Evolutionary conservation across 2,888 invertebrate species (phyloP), one percentile per base, ranked within the genome.

Genomic region (Rhingia rostrata): DNA sequence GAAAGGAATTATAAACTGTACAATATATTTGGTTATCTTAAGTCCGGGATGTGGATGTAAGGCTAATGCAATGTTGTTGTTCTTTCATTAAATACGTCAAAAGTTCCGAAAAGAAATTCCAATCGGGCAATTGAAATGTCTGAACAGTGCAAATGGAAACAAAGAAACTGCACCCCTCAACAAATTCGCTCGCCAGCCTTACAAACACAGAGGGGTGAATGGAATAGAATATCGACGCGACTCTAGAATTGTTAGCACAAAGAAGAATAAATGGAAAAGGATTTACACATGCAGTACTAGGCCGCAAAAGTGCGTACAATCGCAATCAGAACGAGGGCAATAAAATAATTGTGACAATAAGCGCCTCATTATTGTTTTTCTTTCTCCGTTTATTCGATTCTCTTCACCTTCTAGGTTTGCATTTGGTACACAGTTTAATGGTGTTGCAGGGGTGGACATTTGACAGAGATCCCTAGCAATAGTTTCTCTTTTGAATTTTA

Each of bases 331-430:
- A 80, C 86, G 66, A 86, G 87, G 85, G 88, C 87, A 87, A 87
- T 87, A 90, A 91, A 91, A 91, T 91, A 91, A 91, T 91, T 91
- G 91, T 89, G 90, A 91, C 91, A 91, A 91, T 91, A 91, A 91
- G 91, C 90, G 89, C 89, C 90, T 90, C 90, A 91, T 91, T 91
- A 91, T 90, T 90, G 79, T 84, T 75, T 84, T 80, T 70, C 53
- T 80, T 80, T 32, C 58, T 80, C 43, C 22, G 67, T 83, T 79
- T 69, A 74, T 64, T 12, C 64, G 73, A 83, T 75, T 80, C 70
- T 47, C 58, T 70, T 69, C 69, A 75, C 84, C 80, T 80, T 80
- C 35, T 61, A 64, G 58, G 69, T 79, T 70, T 66, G 72, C 66
- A 33, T 72, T 72, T 82, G 47, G 39, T 43, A 33, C 72, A 60